Percentiles rank a stretch among this genome's conserved stretches.
phyloP scores from a whole-genome alignment of 2,888 invertebrate species.

The Stomorhina lunata region DNA sequence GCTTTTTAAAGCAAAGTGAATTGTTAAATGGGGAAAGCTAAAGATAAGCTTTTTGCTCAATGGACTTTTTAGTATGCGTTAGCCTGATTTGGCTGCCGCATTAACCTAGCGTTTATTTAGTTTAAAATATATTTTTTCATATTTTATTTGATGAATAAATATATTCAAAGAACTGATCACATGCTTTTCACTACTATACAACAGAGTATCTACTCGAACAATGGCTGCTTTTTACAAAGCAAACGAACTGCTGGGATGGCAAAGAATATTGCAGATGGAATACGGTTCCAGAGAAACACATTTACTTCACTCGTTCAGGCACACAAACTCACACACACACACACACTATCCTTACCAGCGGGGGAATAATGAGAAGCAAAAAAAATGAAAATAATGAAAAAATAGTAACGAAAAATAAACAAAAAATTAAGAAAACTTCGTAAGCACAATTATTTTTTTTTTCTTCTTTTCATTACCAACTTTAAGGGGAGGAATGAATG shows the following conservation, averaged over 20 bases:
- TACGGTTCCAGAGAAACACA: conserved; percentile 1
- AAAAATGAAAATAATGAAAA: conserved; percentile 20
- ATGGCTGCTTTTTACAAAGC: conserved; percentile 1
- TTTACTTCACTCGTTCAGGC: no score
- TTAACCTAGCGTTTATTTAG: no score
- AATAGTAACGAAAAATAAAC: conserved; percentile 29
- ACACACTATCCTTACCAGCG: conserved; percentile 10
- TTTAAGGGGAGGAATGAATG: conserved; percentile 41
- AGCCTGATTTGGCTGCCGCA: no score
- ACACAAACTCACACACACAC: not conserved
- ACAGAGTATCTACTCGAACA: not conserved
- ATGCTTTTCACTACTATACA: not conserved
- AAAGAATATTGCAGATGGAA: conserved; percentile 22
- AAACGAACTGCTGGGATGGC: not conserved
- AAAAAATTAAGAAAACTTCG: conserved; percentile 38
- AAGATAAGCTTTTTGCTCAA: no score
- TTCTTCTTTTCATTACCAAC: not conserved
- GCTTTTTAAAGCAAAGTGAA: no score
- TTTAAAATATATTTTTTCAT: no score
- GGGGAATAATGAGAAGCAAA: conserved; percentile 1
- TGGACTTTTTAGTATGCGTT: no score
- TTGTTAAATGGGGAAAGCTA: no score
- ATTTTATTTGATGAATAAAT: not conserved
- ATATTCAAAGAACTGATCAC: not conserved
- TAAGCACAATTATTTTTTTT: conserved; percentile 32